Percentiles rank a stretch among this genome's conserved stretches.
phyloP scores from a whole-genome alignment of 2,888 invertebrate genomes.

The Caenorhabditis afra region DNA sequence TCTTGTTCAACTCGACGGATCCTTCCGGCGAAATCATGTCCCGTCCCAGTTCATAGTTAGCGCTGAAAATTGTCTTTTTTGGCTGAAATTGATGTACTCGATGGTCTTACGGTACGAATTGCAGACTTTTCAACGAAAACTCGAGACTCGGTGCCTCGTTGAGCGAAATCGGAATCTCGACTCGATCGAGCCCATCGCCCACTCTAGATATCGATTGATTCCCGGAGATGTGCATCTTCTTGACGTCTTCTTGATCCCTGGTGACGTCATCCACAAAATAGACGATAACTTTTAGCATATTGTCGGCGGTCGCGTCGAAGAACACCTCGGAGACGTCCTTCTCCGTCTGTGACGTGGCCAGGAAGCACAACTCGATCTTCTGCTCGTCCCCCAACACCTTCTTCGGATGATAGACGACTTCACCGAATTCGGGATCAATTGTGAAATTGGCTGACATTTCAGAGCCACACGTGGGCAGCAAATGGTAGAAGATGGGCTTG shows the following conservation, averaged over 20 bases:
- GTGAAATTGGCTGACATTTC: slow-evolving; percentile 31
- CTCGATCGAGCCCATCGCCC: slow-evolving; percentile 34
- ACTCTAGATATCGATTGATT: slow-evolving; percentile 33
- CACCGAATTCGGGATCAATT: slow-evolving; percentile 50
- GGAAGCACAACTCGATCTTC: slow-evolving; percentile 40
- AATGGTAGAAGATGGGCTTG: slow-evolving; percentile 30
- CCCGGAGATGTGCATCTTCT: slow-evolving; percentile 14
- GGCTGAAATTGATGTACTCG: background rate
- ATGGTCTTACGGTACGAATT: slow-evolving; percentile 51
- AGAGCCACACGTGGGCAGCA: slow-evolving; percentile 50
- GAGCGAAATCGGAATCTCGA: slow-evolving; percentile 27
- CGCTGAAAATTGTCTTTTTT: slow-evolving; percentile 29
- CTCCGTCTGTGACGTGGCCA: slow-evolving; percentile 29
- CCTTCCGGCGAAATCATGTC: slow-evolving; percentile 50
- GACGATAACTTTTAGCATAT: slow-evolving; percentile 43
- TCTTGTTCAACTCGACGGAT: slow-evolving; percentile 35
- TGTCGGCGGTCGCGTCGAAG: slow-evolving; percentile 29
- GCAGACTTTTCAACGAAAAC: slow-evolving; percentile 7
- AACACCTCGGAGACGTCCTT: slow-evolving; percentile 43
- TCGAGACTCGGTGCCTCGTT: slow-evolving; percentile 6
- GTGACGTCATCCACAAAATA: slow-evolving; percentile 19
- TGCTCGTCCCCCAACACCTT: background rate
- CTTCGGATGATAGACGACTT: slow-evolving; percentile 47
- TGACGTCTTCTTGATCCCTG: background rate
- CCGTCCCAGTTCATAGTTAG: slow-evolving; percentile 52